Percentiles rank a stretch among this genome's conserved stretches.
Conservation (phyloP, 2,888 invertebrate species). For the Acleris cristana region DNA sequence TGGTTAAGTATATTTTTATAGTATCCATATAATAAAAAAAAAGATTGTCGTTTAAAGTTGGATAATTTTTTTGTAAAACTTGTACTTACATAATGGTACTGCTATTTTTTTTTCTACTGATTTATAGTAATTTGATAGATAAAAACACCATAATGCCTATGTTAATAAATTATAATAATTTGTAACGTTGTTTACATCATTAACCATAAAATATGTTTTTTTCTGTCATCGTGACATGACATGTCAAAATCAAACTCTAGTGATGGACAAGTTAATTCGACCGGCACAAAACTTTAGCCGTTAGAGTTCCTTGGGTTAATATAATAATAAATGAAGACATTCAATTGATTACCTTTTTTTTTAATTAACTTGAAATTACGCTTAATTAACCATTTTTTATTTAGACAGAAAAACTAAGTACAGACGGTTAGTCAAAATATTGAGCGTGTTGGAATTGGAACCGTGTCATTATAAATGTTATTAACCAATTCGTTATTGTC, state of each 20-base stretch:
- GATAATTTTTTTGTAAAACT: no score
- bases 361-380: neutral
- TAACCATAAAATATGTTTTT: conserved; percentile 47
- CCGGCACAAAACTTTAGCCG: conserved; percentile 54
- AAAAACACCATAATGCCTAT: neutral
- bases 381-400: neutral
- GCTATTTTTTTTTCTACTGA: no score
- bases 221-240: conserved; percentile 65
- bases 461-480: no score
- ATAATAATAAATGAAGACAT: neutral
- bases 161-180: neutral
- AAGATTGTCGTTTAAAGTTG: no score
- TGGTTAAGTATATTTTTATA: no score
- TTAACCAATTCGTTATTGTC: no score
- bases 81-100: no score
- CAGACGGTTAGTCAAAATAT: no score
- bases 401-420: no score
- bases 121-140: neutral
- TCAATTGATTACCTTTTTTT: neutral
- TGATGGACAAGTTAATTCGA: conserved; percentile 78
- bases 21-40: no score
- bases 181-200: conserved; percentile 36
- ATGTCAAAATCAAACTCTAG: conserved; percentile 66
- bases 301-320: conserved; percentile 42
- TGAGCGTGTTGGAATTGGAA: no score